Evolutionary conservation across 1,140 invertebrate genomes (phyloP), one percentile per base, ranked within the genome.

Genomic region (Limonius californicus): DNA sequence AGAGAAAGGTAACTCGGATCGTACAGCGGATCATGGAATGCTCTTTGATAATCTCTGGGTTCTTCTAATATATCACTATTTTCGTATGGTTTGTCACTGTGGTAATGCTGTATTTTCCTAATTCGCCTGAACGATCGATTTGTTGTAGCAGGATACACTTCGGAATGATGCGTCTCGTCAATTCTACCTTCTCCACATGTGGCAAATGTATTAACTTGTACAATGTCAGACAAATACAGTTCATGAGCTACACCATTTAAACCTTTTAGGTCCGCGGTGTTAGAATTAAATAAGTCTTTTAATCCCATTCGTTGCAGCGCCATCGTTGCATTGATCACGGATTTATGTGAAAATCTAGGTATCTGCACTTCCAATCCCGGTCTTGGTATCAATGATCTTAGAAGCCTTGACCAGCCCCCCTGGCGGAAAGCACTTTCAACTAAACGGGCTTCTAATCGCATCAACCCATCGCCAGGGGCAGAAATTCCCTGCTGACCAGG

Each of bases 261-360:
- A 1, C 91, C 91, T 20, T 87, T 84, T 15, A 94, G 79, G 72
- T 94, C 89, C 0, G 90, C 90, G 61, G 85, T 84, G 53, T 84
- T 82, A 0, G 84, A 77, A 67, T 83, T 80, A 72, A 94, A 93
- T 0, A 94, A 75, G 20, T 90, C 89, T 63, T 87, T 85, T 1
- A 94, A 78, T 0, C 90, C 90, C 88, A 94, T 90, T 61, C 85
- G 81, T 67, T 86, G 85, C 27, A 93, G 77, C 1, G 89, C 86
- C 1, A 83, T 80, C 0, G 90, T 89, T 0, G 89, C 83, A 68
- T 94, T 93, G 1, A 92, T 83, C 0, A 90, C 82, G 0, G 90
- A 91, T 50, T 87, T 81, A 65, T 93, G 91, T 30, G 88, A 89
- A 71, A 92, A 92, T 65, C 90, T 83, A 0, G 91, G 91, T 42